Conservation (phyloP, 2,888 invertebrate species). For the Drosophila neonasuta region DNA sequence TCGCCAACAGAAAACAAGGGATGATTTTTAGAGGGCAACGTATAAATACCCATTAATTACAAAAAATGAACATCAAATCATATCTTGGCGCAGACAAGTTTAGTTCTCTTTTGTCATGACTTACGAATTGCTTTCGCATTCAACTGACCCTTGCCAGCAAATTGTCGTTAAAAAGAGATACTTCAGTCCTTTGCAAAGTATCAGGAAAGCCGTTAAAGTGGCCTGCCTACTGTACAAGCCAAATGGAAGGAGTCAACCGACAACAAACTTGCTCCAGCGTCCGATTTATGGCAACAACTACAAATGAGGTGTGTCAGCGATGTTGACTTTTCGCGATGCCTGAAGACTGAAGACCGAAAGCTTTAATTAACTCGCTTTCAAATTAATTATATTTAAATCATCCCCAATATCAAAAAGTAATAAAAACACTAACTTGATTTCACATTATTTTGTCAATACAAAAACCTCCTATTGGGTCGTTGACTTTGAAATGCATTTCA, state of each 20-base stretch:
- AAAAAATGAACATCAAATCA: slow-evolving; percentile 62
- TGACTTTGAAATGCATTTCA: slow-evolving; percentile 4
- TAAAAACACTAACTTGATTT: slow-evolving; percentile 1
- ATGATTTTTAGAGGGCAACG: slow-evolving; percentile 32
- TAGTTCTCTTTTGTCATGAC: slow-evolving; percentile 55
- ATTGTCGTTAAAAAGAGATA: slow-evolving; percentile 47
- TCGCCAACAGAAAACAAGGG: slow-evolving; percentile 40
- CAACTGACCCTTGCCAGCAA: slow-evolving; percentile 18
- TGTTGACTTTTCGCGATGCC: neutral
- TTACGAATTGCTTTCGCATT: slow-evolving; percentile 66
- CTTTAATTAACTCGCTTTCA: slow-evolving; percentile 19
- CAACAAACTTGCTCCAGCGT: slow-evolving; percentile 8
- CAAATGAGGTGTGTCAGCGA: neutral
- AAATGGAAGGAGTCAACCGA: neutral
- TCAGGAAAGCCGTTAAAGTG: slow-evolving; percentile 66
- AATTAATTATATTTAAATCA: slow-evolving; percentile 39
- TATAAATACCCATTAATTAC: slow-evolving; percentile 65
- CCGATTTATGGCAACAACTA: neutral
- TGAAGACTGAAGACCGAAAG: slow-evolving; percentile 9
- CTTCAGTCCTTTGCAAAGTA: slow-evolving; percentile 51
- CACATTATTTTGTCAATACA: neutral
- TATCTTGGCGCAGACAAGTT: slow-evolving; percentile 38
- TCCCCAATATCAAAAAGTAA: slow-evolving; percentile 18
- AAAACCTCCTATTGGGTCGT: neutral
- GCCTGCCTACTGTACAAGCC: slow-evolving; percentile 30